Evolutionary conservation across 2,888 invertebrate species (phyloP).

Genomic region (Lithophane semibrunnea): DNA sequence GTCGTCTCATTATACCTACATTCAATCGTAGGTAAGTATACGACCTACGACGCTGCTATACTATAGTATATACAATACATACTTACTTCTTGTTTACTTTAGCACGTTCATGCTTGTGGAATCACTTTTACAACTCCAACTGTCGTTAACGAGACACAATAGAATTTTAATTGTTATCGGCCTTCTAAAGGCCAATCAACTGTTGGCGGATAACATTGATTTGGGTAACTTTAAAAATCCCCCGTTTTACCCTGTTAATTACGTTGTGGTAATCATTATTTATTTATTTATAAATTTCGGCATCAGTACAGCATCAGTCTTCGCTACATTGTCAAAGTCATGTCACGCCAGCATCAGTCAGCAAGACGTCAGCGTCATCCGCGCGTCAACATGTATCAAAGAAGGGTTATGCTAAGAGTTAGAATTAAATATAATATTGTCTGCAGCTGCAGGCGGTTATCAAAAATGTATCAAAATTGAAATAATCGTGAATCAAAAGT

Average conservation of each 20-base stretch:
- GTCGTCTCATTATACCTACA: constrained; percentile 17
- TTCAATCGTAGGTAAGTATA: not conserved
- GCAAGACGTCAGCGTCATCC: not conserved
- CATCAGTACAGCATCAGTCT: not conserved
- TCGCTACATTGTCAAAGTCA: constrained; percentile 3
- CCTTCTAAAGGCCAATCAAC: no score
- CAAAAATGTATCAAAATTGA: no score
- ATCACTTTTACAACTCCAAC: not conserved
- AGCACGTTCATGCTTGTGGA: not conserved
- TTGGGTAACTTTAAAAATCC: not conserved
- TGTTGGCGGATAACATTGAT: not conserved
- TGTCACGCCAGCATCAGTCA: constrained; percentile 3
- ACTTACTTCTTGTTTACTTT: constrained; percentile 42
- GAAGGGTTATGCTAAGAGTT: not conserved
- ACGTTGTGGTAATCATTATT: not conserved
- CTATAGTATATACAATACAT: not conserved
- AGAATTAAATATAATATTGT: no score
- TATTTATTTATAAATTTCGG: not conserved
- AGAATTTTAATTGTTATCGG: no score
- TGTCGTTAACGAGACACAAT: no score
- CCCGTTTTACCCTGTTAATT: not conserved
- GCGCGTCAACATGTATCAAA: not conserved
- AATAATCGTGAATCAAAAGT: no score
- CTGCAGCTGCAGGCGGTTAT: no score
- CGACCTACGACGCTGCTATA: constrained; percentile 7